A percentile compares a stretch with the other conserved stretches of the same genome.
phyloP scores from a whole-genome alignment of 2,888 invertebrate genomes.

The Leucophora obtusa region DNA sequence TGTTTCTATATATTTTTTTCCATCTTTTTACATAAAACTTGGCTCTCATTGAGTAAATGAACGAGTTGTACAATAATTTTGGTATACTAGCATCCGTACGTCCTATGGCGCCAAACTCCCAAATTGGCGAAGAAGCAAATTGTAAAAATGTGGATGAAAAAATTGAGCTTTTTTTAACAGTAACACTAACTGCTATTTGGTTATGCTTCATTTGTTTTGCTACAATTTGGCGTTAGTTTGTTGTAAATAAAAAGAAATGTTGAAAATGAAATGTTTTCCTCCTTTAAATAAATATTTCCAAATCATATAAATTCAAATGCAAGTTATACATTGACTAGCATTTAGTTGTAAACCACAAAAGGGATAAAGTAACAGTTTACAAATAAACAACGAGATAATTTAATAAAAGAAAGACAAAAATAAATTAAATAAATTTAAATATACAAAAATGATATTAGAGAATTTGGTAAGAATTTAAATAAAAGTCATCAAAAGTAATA shows the following conservation, averaged over 20 bases:
- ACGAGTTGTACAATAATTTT: slow-evolving; percentile 56
- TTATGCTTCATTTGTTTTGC: slow-evolving; percentile 60
- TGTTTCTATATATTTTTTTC: slow-evolving; percentile 15
- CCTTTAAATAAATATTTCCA: slow-evolving; percentile 60
- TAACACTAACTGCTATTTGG: slow-evolving; percentile 36
- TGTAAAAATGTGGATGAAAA: slow-evolving; percentile 17
- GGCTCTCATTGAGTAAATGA: slow-evolving; percentile 54
- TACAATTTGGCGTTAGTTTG: slow-evolving; percentile 46
- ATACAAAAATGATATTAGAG: slow-evolving; percentile 46
- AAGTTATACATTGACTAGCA: slow-evolving; percentile 57
- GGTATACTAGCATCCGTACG: slow-evolving; percentile 55
- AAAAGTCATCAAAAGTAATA: not conserved
- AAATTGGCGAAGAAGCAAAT: slow-evolving; percentile 45
- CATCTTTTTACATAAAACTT: slow-evolving; percentile 29
- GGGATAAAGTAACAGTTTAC: slow-evolving; percentile 53
- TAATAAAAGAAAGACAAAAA: not conserved
- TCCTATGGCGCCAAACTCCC: slow-evolving; percentile 59
- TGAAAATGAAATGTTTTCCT: slow-evolving; percentile 54
- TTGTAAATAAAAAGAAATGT: slow-evolving; percentile 38
- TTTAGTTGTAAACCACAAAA: slow-evolving; percentile 57
- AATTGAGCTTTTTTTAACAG: slow-evolving; percentile 37
- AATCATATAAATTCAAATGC: slow-evolving; percentile 62
- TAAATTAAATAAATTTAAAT: not conserved
- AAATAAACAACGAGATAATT: slow-evolving; percentile 12
- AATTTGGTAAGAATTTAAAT: slow-evolving; percentile 55